Evolutionary conservation across 2,113 vertebrate genomes (phyloP).

Genomic region (Malaclemys terrapin): DNA sequence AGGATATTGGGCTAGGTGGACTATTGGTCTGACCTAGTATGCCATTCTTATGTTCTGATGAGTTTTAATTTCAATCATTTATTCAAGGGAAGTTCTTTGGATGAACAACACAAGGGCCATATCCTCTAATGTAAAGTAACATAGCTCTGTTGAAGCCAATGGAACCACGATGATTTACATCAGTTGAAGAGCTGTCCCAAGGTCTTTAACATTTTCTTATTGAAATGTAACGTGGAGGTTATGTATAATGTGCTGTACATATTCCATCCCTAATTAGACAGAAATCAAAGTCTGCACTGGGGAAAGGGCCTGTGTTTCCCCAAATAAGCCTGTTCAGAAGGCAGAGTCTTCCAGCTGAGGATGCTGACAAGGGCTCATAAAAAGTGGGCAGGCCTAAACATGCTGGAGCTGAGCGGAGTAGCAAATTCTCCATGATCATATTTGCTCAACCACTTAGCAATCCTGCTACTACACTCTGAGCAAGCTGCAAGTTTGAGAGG

Average conservation of each 20-base stretch:
- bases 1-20: no score
- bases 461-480: neutral
- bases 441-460: slow-evolving; percentile 34
- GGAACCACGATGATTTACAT: neutral
- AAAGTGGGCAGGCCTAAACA: neutral
- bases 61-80: slow-evolving; percentile 68
- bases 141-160: neutral
- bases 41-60: no score
- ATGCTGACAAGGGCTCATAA: neutral
- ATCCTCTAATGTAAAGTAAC: slow-evolving; percentile 40
- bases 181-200: slow-evolving; percentile 53
- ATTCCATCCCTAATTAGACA: slow-evolving; percentile 17
- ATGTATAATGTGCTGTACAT: slow-evolving; percentile 17
- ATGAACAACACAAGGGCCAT: slow-evolving; percentile 58
- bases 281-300: neutral
- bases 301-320: neutral
- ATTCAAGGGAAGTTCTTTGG: slow-evolving; percentile 65
- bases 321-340: neutral
- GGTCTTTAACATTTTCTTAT: slow-evolving; percentile 50
- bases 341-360: neutral
- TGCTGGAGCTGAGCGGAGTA: neutral
- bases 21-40: no score
- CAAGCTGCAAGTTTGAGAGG: neutral
- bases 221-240: slow-evolving; percentile 34
- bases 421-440: neutral